Conservation (phyloP, 2,888 invertebrate genomes). For the Ernsta delagoae region DNA sequence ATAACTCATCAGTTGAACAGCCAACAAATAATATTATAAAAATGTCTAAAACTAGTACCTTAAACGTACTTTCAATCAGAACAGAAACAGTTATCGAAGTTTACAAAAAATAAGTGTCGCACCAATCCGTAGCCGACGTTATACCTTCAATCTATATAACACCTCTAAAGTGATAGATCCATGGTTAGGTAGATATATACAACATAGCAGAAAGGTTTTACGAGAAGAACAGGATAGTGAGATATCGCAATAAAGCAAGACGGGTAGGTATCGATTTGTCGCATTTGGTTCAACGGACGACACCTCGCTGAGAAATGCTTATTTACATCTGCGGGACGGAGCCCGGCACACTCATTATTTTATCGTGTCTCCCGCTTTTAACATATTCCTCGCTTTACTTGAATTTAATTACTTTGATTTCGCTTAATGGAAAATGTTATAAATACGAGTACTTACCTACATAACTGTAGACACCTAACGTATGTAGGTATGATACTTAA, state of each 20-base stretch:
- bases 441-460: too few relatives aligned
- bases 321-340: constrained; percentile 26
- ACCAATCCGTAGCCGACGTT: background rate
- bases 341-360: constrained; percentile 16
- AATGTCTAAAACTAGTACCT: too few relatives aligned
- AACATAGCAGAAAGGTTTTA: constrained; percentile 24
- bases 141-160: background rate
- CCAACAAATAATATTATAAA: too few relatives aligned
- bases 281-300: constrained; percentile 61
- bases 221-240: constrained; percentile 40
- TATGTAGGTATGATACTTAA: too few relatives aligned
- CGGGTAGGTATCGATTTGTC: constrained; percentile 65
- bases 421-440: background rate
- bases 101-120: too few relatives aligned
- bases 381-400: background rate
- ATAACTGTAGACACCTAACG: too few relatives aligned
- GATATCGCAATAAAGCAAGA: constrained; percentile 56
- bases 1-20: too few relatives aligned
- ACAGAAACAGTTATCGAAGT: background rate
- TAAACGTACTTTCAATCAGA: background rate
- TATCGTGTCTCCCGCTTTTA: constrained; percentile 13
- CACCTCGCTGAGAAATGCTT: constrained; percentile 43
- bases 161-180: too few relatives aligned
- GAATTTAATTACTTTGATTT: constrained; percentile 12
- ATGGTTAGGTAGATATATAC: background rate